A percentile compares a stretch with the other conserved stretches of the same genome.
Evolutionary conservation across 2,113 vertebrate species (phyloP).

Genomic region (Rhinoptilus africanus): DNA sequence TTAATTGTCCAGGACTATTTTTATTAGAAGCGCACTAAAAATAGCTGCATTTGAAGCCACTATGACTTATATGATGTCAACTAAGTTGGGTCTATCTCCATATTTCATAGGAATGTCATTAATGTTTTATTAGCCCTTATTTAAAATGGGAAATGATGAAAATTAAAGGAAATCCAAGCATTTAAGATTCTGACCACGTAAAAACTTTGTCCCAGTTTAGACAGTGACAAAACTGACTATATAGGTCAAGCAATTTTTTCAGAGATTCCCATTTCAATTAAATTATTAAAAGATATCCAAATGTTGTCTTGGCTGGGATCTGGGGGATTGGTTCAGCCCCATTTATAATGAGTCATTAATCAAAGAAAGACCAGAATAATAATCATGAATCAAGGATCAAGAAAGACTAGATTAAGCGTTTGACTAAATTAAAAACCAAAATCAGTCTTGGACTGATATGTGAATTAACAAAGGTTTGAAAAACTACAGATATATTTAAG

Average conservation of each 20-base stretch:
- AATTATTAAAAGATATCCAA: background rate
- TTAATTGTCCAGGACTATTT: slow-evolving; percentile 22
- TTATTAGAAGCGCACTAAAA: background rate
- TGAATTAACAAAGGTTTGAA: background rate
- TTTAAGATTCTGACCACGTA: background rate
- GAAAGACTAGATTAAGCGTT: background rate
- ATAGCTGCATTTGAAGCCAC: background rate
- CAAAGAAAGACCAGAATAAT: background rate
- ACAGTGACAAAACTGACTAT: background rate
- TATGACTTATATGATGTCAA: background rate
- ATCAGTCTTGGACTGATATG: background rate
- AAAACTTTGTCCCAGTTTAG: background rate
- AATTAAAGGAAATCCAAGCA: background rate
- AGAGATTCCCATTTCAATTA: background rate
- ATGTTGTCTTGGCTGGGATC: background rate
- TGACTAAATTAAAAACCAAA: background rate
- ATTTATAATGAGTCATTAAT: background rate
- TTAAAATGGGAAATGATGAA: background rate
- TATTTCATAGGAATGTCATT: background rate
- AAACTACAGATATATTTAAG: background rate
- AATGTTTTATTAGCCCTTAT: background rate
- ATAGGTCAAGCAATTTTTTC: background rate
- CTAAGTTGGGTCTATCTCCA: background rate
- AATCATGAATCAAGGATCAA: background rate
- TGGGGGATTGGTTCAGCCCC: background rate